Evolutionary conservation across 2,113 vertebrate species (phyloP).

Genomic region (Perca flavescens): DNA sequence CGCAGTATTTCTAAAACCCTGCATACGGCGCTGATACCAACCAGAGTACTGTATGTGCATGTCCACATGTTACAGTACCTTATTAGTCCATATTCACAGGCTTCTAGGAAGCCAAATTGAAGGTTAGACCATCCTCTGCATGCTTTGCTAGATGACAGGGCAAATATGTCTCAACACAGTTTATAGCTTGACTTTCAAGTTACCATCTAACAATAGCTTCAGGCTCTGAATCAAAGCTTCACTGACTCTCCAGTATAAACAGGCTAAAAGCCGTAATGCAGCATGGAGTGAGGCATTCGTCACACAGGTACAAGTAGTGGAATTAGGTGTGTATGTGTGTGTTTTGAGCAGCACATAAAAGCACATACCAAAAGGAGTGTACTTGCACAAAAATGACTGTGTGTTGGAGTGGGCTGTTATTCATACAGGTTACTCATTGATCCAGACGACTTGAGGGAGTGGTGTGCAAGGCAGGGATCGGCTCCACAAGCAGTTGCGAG

Average conservation of each 20-base stretch:
- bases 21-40: not conserved
- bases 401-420: slow-evolving; percentile 55
- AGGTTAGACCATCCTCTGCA: slow-evolving; percentile 69
- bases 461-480: slow-evolving; percentile 71
- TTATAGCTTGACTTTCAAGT: slow-evolving; percentile 80
- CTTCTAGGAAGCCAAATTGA: slow-evolving; percentile 75
- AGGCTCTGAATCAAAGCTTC: slow-evolving; percentile 69
- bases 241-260: slow-evolving; percentile 67
- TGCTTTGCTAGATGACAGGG: slow-evolving; percentile 78
- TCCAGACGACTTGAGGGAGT: slow-evolving; percentile 70
- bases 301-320: slow-evolving; percentile 53
- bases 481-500: slow-evolving; percentile 38
- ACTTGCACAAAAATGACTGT: slow-evolving; percentile 64
- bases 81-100: slow-evolving; percentile 73
- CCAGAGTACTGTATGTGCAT: slow-evolving; percentile 34
- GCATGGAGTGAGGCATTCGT: slow-evolving; percentile 45
- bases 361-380: slow-evolving; percentile 63
- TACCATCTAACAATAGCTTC: slow-evolving; percentile 73
- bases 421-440: slow-evolving; percentile 81
- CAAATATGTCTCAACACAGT: slow-evolving; percentile 77
- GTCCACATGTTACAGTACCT: slow-evolving; percentile 63
- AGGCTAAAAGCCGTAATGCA: slow-evolving; percentile 53
- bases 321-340: slow-evolving; percentile 31
- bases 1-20: too few species aligned
- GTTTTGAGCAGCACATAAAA: slow-evolving; percentile 64